Evolutionary conservation across 2,113 vertebrate genomes (phyloP).

Genomic region (human (Homo sapiens)): GRCh38 chr15:101250501-101251000

Average conservation of each 20-base stretch:
- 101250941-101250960: fast-evolving
- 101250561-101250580: not conserved
- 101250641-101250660: not conserved
- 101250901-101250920: not conserved
- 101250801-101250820: not conserved
- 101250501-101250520: not conserved
- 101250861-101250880: not conserved
- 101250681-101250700: not conserved
- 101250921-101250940: not conserved
- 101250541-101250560: not conserved
- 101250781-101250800: not conserved
- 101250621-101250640: not conserved
- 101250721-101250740: not conserved
- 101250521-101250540: not conserved
- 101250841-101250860: not conserved
- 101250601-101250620: too few relatives aligned
- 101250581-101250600: not conserved
- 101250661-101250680: fast-evolving
- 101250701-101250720: not conserved
- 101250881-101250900: not conserved
- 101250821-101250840: not conserved
- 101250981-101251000: not conserved
- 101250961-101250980: not conserved
- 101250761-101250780: not conserved
- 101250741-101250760: not conserved